Evolutionary conservation across 2,888 invertebrate species (phyloP).

Genomic region (Scelioninae gen. 1): DNA sequence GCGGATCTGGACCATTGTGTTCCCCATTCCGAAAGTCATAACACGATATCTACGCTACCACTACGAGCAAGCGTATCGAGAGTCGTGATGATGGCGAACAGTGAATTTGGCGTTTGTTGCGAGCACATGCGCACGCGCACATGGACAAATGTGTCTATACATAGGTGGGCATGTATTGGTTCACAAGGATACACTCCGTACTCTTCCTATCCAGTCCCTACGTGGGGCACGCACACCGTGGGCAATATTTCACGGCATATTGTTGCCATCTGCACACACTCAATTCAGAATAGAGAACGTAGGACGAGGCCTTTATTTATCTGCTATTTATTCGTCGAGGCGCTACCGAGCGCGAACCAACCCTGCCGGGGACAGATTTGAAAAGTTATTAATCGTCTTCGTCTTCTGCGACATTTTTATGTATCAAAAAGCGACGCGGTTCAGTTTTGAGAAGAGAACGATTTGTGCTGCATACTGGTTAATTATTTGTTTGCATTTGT

Average conservation of each 20-base stretch:
- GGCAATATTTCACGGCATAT: slow-evolving; percentile 84
- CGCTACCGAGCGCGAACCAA: slow-evolving; percentile 77
- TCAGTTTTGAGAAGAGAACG: slow-evolving; percentile 11
- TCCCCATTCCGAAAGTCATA: slow-evolving; percentile 84
- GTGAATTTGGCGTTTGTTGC: slow-evolving; percentile 65
- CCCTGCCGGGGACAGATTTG: slow-evolving; percentile 83
- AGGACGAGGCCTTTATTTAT: slow-evolving; percentile 82
- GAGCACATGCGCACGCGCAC: slow-evolving; percentile 55
- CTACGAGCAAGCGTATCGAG: slow-evolving; percentile 58
- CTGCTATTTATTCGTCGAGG: slow-evolving; percentile 83
- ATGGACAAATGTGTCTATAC: neutral
- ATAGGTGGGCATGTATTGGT: neutral
- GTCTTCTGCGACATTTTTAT: slow-evolving; percentile 47
- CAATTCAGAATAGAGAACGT: slow-evolving; percentile 78
- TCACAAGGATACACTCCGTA: slow-evolving; percentile 21
- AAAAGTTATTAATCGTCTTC: slow-evolving; percentile 84
- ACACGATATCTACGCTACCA: slow-evolving; percentile 82
- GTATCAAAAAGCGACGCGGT: slow-evolving; percentile 10
- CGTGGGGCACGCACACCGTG: slow-evolving; percentile 71
- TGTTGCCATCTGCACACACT: slow-evolving; percentile 85
- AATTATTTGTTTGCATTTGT: no score
- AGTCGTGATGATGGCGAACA: slow-evolving; percentile 69
- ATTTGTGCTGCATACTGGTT: no score
- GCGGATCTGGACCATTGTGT: slow-evolving; percentile 84
- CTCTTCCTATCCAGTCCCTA: slow-evolving; percentile 17